phyloP scores from a whole-genome alignment of 2,888 invertebrate species.

The Augiades crinisus region DNA sequence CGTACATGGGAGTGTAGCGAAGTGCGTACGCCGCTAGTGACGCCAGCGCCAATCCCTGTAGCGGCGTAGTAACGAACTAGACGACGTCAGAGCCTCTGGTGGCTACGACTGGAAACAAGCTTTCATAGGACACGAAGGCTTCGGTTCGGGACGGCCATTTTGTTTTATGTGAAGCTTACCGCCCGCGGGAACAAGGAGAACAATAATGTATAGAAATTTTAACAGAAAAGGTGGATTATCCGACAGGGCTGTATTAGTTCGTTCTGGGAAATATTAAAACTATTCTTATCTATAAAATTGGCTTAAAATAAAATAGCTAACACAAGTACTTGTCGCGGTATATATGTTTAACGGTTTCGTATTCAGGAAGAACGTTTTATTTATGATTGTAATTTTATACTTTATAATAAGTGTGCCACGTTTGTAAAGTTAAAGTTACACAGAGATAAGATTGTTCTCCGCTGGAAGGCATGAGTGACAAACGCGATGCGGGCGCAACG shows the following conservation, averaged over 20 bases:
- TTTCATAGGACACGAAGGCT: conserved; percentile 36
- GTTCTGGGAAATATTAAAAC: too few relatives aligned
- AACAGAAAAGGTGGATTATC: too few relatives aligned
- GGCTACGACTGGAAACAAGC: conserved; percentile 46
- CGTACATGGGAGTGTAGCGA: too few relatives aligned
- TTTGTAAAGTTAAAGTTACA: background rate
- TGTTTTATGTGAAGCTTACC: conserved; percentile 47
- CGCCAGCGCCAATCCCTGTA: conserved; percentile 51
- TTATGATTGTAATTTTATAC: too few relatives aligned
- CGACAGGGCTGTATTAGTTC: too few relatives aligned
- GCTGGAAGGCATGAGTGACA: background rate
- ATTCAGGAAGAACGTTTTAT: too few relatives aligned
- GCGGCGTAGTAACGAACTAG: conserved; percentile 68
- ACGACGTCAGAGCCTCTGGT: conserved; percentile 43
- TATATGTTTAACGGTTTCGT: too few relatives aligned
- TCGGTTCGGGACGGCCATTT: conserved; percentile 61
- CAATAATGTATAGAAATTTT: too few relatives aligned
- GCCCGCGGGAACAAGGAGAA: conserved; percentile 46
- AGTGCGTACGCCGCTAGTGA: conserved; percentile 47
- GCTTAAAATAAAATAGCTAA: too few relatives aligned
- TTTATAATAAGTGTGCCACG: too few relatives aligned
- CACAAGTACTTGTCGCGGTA: too few relatives aligned
- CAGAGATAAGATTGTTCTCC: background rate
- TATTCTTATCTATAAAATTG: too few relatives aligned
- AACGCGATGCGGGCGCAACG: conserved; percentile 7